Percentiles rank a stretch among this genome's conserved stretches.
These are phyloP conservation scores for Macquaria australasica DNA, from an alignment of 2,113 vertebrate genomes.

Conservation along the genomic window DNA sequence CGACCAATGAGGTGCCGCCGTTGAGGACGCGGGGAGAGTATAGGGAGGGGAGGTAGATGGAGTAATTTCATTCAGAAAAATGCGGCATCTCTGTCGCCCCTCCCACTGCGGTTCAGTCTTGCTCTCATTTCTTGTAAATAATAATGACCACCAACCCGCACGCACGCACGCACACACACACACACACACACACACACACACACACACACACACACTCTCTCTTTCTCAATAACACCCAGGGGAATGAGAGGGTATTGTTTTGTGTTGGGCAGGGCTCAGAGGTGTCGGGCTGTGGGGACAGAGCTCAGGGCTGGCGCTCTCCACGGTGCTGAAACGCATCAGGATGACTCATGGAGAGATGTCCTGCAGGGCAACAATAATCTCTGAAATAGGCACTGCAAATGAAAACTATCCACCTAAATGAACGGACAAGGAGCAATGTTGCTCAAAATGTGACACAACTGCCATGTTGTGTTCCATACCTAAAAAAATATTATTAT, in stretches of 20 bases:
- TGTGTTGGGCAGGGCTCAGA: background rate
- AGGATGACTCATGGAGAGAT: slow-evolving; percentile 67
- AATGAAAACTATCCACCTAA: background rate
- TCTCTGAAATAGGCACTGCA: background rate
- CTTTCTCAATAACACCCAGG: slow-evolving; percentile 23
- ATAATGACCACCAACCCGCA: slow-evolving; percentile 33
- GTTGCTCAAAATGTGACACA: background rate
- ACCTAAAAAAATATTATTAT: background rate
- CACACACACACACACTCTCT: background rate
- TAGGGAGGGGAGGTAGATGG: slow-evolving; percentile 29
- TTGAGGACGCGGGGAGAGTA: slow-evolving; percentile 47
- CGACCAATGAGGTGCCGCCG: slow-evolving; percentile 67
- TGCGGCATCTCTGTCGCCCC: slow-evolving; percentile 84
- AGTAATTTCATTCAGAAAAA: slow-evolving; percentile 91
- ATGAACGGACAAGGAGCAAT: background rate
- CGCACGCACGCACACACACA: background rate
- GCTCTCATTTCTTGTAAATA: slow-evolving; percentile 67
- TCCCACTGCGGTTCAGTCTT: slow-evolving; percentile 85
- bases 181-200: background rate
- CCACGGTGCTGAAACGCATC: slow-evolving; percentile 83
- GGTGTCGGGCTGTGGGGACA: background rate
- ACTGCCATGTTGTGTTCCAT: background rate
- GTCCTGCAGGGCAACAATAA: background rate
- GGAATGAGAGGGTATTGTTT: slow-evolving; percentile 17
- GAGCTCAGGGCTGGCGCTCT: slow-evolving; percentile 65